Evolutionary conservation across 2,888 invertebrate species (phyloP).

Genomic region (Amiota minor): DNA sequence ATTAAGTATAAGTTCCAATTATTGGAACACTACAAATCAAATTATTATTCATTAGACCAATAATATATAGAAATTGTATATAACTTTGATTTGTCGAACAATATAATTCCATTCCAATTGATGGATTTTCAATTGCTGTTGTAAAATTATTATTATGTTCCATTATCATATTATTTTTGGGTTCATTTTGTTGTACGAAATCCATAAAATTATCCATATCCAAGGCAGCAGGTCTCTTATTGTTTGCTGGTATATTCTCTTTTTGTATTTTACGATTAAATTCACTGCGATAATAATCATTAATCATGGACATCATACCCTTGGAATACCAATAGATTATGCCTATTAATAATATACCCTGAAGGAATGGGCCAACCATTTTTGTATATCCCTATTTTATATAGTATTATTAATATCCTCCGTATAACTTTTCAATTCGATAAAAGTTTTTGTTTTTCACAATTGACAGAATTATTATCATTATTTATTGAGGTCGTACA

Average conservation of each 20-base stretch:
- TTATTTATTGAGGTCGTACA: conserved; percentile 32
- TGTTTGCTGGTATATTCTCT: neutral
- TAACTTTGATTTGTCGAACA: too few relatives aligned
- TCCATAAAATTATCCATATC: conserved; percentile 62
- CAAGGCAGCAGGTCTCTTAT: conserved; percentile 44
- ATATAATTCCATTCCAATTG: too few relatives aligned
- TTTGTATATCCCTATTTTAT: conserved; percentile 44
- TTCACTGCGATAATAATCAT: conserved; percentile 82
- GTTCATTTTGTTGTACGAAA: conserved; percentile 48
- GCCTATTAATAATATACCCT: conserved; percentile 79
- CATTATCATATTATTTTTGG: too few relatives aligned
- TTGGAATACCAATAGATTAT: conserved; percentile 83
- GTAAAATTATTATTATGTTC: too few relatives aligned
- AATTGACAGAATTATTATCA: conserved; percentile 12
- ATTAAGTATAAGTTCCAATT: too few relatives aligned
- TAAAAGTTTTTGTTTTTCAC: conserved; percentile 1
- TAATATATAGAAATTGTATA: too few relatives aligned
- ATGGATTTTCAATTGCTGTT: too few relatives aligned
- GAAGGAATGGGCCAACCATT: conserved; percentile 80
- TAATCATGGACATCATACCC: conserved; percentile 82
- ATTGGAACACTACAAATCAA: too few relatives aligned
- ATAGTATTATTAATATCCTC: neutral
- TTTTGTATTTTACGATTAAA: conserved; percentile 75
- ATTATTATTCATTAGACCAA: too few relatives aligned
- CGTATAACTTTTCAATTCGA: neutral